Base-by-base conservation (phyloP, 2,113 vertebrate species). In the Sylvicapra grimmia region DNA sequence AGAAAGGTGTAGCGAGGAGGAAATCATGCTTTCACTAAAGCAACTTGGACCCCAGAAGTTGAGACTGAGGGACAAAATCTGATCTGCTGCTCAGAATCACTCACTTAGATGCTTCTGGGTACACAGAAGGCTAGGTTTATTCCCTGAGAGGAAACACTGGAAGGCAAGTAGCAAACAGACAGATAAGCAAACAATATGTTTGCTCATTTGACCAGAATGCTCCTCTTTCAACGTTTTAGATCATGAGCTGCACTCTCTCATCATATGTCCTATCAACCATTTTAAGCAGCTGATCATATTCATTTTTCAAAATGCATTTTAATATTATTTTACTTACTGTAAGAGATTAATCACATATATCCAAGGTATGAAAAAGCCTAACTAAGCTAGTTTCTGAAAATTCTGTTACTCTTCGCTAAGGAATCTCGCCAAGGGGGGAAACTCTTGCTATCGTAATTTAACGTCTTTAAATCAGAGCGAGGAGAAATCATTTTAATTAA, bases 401-500 rank as follows among this genome's bases (percentile, higher is more conserved):
- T 31, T 13, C 56, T 47, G 92, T 94, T 95, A 80, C 29, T 89
- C 25, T 95, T 97, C 87, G 86, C 63, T 97, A 98, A 97, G 29
- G 72, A 98, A 97, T 95, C 96, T 95, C 97, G 77, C 92, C 31
- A 96, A 61, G 77, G 68, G 98, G 97, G 91, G 86, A 93, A 44
- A 93, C 6, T 93, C 86, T 95, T 95, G 72, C 63, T 84, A 61
- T 90, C 68, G 33, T 84, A 97, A 97, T 98, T 96, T 91, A 88
- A 86, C 97, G 31, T 90, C 86, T 93, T 97, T 94, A 97, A 95
- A 80, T 95, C 79, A 89, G 47, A 98, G 58, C 2, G 0, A 96
- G 65, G 96, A 97, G 95, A 84, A 79, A 96, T 90, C 8, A 0
- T 96, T 97, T 97, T 97, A 97, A 97, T 97, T 97, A 98, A 98